These are phyloP conservation scores for Pangasius djambal DNA, from an alignment of 2,797 vertebrate species.

Conservation along the genomic window DNA sequence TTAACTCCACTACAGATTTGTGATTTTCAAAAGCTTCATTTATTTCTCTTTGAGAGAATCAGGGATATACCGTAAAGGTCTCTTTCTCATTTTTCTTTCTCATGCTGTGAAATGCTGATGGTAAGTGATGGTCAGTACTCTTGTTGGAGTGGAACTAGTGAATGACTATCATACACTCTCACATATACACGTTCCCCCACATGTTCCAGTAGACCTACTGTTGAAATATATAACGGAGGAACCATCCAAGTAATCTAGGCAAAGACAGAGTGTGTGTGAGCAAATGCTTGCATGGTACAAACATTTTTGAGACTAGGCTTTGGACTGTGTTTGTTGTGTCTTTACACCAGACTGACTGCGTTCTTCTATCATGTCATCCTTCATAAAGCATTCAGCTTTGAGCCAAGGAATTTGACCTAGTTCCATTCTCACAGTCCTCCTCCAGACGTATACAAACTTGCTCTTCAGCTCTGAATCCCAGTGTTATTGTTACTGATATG, in stretches of 20 bases:
- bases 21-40: background rate
- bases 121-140: slow-evolving; percentile 16
- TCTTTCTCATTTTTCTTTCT: background rate
- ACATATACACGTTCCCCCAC: background rate
- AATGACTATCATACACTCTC: slow-evolving; percentile 16
- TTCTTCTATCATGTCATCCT: slow-evolving; percentile 1
- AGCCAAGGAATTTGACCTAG: slow-evolving; percentile 42
- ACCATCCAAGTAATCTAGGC: background rate
- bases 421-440: slow-evolving; percentile 20
- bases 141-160: slow-evolving; percentile 2
- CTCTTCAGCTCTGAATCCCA: background rate
- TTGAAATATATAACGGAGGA: background rate
- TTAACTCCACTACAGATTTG: background rate
- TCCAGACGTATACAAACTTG: slow-evolving; percentile 19
- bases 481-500: slow-evolving; percentile 23
- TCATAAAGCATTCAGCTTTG: slow-evolving; percentile 21
- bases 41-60: background rate
- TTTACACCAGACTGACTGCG: background rate
- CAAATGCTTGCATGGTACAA: background rate
- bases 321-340: slow-evolving; percentile 25
- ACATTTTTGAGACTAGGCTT: background rate
- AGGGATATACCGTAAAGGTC: background rate
- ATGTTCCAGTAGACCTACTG: background rate
- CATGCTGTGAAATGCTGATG: background rate
- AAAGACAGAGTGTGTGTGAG: background rate